Conservation (phyloP, 2,113 vertebrate species). For the Alectura lathami region DNA sequence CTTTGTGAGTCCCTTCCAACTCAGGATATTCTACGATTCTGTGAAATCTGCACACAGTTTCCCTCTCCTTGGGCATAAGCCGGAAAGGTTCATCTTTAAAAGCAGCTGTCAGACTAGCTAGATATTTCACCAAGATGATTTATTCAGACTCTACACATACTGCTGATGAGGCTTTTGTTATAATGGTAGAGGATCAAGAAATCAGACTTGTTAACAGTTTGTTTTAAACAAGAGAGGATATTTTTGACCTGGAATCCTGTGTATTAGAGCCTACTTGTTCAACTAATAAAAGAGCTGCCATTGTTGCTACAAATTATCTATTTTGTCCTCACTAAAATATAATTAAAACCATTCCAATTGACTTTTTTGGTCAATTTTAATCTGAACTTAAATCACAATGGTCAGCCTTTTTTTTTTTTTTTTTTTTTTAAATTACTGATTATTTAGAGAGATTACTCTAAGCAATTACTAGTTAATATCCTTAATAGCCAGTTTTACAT, state of each 20-base stretch:
- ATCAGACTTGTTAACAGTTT: background rate
- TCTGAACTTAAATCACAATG: conserved; percentile 64
- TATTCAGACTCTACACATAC: background rate
- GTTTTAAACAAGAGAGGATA: background rate
- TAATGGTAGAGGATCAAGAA: background rate
- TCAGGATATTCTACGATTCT: background rate
- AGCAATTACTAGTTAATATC: conserved; percentile 67
- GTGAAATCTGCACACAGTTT: background rate
- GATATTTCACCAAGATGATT: background rate
- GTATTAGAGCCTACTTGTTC: background rate
- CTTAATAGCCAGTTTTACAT: conserved; percentile 67
- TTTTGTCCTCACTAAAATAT: conserved; percentile 30
- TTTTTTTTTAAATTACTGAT: conserved; percentile 76
- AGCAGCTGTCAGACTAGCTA: background rate
- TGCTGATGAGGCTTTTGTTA: background rate
- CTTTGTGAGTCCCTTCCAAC: background rate
- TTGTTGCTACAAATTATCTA: conserved; percentile 44
- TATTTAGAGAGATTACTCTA: conserved; percentile 68
- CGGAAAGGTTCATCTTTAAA: background rate
- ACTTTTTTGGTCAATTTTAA: conserved; percentile 61
- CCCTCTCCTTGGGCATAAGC: background rate
- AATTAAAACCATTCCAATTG: conserved; percentile 66
- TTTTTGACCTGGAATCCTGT: background rate
- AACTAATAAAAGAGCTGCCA: background rate
- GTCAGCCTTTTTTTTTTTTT: conserved; percentile 68